These are phyloP conservation scores for Alentia gelatinosa DNA, from an alignment of 2,888 invertebrate genomes.

Conservation along the genomic window DNA sequence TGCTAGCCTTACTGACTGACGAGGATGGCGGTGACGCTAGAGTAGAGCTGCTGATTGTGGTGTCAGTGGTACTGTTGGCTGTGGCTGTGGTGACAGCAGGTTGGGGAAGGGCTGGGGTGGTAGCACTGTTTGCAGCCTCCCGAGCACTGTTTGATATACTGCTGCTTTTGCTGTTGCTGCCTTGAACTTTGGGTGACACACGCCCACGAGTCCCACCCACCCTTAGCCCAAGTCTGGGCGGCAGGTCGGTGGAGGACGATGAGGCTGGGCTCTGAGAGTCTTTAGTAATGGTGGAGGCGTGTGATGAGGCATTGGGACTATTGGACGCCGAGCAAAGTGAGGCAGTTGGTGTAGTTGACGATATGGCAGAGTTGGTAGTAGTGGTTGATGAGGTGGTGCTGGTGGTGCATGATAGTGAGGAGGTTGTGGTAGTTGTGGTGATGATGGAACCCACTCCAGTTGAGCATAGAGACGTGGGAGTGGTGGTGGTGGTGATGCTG, in stretches of 20 bases:
- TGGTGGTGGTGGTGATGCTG: not conserved
- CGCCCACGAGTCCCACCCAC: not conserved
- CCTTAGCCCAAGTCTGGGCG: not conserved
- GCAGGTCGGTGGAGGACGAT: not conserved
- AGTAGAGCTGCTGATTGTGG: not conserved
- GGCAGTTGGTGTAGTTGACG: not conserved
- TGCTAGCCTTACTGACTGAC: not conserved
- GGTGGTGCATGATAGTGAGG: not conserved
- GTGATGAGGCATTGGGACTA: constrained; percentile 44
- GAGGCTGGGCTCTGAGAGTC: not conserved
- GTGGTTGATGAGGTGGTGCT: not conserved
- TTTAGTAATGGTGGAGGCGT: not conserved
- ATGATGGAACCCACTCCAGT: not conserved
- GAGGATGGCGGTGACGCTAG: not conserved
- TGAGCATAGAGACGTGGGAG: constrained; percentile 38
- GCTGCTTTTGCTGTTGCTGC: not conserved
- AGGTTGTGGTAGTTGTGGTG: not conserved
- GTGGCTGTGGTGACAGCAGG: not conserved
- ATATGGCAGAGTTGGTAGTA: not conserved
- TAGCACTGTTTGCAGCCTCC: not conserved
- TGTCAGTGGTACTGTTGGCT: not conserved
- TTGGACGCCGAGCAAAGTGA: not conserved
- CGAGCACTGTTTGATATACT: not conserved
- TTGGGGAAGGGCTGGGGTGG: not conserved
- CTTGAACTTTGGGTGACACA: not conserved